A percentile compares a stretch with the other conserved stretches of the same genome.
phyloP scores from a whole-genome alignment of 2,797 vertebrate species.

The Eurystomus glaucurus region DNA sequence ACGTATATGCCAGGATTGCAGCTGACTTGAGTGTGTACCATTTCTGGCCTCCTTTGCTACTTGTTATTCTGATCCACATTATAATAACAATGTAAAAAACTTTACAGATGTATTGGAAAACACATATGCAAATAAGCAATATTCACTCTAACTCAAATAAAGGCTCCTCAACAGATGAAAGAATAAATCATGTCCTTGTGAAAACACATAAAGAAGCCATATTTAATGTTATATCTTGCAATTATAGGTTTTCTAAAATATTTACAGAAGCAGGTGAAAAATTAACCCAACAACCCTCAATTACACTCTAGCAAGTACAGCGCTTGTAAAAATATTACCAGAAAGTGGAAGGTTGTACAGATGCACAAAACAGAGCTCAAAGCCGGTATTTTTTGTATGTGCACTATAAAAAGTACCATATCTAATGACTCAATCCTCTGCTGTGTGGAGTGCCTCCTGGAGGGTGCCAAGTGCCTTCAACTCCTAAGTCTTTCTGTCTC shows the following conservation, averaged over 20 bases:
- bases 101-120: background rate
- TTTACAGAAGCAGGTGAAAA: background rate
- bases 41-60: background rate
- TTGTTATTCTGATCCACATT: background rate
- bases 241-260: background rate
- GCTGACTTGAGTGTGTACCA: background rate
- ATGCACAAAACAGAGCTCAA: background rate
- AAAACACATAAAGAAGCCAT: background rate
- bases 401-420: background rate
- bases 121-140: background rate
- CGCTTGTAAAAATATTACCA: background rate
- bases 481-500: constrained; percentile 42
- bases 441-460: constrained; percentile 32
- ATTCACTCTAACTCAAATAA: background rate
- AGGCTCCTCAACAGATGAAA: background rate
- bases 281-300: background rate
- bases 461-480: constrained; percentile 59
- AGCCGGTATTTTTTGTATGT: background rate
- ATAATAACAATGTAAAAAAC: background rate
- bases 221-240: background rate
- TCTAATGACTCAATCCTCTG: constrained; percentile 37
- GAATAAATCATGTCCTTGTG: background rate
- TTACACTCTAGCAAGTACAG: background rate
- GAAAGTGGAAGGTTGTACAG: background rate
- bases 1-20: background rate